Evolutionary conservation across 53 echinoderm and acorn worm genomes (phyloP).

Genomic region (Apostichopus leukothele): DNA sequence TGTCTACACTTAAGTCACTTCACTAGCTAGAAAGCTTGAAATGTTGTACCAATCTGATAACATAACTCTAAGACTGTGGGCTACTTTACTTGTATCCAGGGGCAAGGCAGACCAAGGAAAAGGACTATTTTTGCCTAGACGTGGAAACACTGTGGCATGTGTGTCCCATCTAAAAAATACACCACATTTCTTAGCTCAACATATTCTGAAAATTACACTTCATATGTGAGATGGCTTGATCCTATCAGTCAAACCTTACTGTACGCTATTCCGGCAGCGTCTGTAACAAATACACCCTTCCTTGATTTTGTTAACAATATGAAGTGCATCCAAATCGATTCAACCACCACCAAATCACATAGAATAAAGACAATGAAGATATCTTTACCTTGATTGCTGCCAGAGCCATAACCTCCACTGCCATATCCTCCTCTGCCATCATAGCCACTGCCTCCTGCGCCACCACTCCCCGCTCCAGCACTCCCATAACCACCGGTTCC

Average conservation of each 20-base stretch:
- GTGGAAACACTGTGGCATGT: too few species aligned
- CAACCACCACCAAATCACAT: not conserved
- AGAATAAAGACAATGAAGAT: not conserved
- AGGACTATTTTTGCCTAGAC: too few species aligned
- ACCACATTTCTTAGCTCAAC: too few species aligned
- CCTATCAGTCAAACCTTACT: not conserved
- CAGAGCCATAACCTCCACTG: not conserved
- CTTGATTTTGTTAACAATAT: not conserved
- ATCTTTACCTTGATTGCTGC: constrained; percentile 19
- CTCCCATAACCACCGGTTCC: constrained; percentile 9
- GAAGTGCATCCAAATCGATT: not conserved
- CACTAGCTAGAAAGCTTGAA: too few species aligned
- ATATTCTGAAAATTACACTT: too few species aligned
- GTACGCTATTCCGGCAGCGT: not conserved
- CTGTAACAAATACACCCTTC: too few species aligned
- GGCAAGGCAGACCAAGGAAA: too few species aligned
- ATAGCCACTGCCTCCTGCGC: not conserved
- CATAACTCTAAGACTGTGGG: too few species aligned
- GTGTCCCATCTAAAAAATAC: too few species aligned
- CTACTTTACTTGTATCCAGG: too few species aligned
- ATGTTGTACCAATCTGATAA: too few species aligned
- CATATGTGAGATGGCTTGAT: not conserved
- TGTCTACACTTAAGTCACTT: too few species aligned
- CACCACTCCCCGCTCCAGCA: constrained; percentile 11
- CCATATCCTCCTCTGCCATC: constrained; percentile 33